Percentiles rank a stretch among this genome's conserved stretches.
Conservation (phyloP, 2,888 invertebrate species). For the Troides helena region DNA sequence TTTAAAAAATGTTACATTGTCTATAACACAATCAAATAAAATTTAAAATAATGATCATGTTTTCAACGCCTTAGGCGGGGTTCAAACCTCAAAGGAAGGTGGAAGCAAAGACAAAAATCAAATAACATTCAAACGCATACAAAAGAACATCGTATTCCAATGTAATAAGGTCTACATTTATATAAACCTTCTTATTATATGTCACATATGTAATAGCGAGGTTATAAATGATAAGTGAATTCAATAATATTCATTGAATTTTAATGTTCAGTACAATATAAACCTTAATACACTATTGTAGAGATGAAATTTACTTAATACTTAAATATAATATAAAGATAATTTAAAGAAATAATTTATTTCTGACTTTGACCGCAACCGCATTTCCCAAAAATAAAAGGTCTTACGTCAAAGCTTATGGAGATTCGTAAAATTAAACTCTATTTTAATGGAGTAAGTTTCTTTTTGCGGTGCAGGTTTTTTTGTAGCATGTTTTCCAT, state of each 20-base stretch:
- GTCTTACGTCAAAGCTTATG: not conserved
- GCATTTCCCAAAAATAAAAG: not conserved
- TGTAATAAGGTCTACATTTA: conserved; percentile 18
- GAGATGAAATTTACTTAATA: conserved; percentile 33
- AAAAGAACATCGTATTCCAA: conserved; percentile 27
- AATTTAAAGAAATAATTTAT: conserved; percentile 51
- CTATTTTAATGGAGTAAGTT: conserved; percentile 20
- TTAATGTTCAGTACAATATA: conserved; percentile 30
- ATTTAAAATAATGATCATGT: conserved; percentile 33
- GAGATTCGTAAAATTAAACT: conserved; percentile 11
- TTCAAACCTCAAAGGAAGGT: conserved; percentile 46
- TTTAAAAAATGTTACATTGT: no score
- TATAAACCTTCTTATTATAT: conserved; percentile 36
- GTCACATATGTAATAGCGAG: conserved; percentile 22
- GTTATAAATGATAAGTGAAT: conserved; percentile 49
- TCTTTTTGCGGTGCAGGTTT: conserved; percentile 11
- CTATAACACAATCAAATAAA: no score
- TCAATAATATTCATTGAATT: conserved; percentile 45
- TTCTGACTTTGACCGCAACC: conserved; percentile 51
- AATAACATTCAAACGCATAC: conserved; percentile 26
- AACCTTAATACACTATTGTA: conserved; percentile 24
- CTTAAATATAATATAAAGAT: conserved; percentile 39
- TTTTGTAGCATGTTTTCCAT: conserved; percentile 33
- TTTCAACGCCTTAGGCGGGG: conserved; percentile 54
- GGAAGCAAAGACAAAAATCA: conserved; percentile 38